Evolutionary conservation across 2,888 invertebrate species (phyloP).

Genomic region (Cacoxenus indagator): DNA sequence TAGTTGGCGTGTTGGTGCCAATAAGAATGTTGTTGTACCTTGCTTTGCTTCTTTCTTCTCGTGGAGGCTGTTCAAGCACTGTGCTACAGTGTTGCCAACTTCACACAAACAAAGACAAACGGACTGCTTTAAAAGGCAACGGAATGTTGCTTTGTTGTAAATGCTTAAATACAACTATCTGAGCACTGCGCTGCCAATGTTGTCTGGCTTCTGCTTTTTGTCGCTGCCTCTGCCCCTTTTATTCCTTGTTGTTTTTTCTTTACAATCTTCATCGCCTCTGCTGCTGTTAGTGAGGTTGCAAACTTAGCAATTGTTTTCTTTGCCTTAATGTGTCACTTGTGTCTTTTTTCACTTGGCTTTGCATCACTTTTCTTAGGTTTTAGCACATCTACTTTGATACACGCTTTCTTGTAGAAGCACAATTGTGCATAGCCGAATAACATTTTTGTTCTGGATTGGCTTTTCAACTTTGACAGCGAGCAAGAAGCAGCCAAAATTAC

Average conservation of each 20-base stretch:
- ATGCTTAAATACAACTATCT: slow-evolving; percentile 58
- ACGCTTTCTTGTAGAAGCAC: too few species aligned
- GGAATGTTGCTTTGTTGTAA: slow-evolving; percentile 62
- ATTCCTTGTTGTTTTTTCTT: slow-evolving; percentile 16
- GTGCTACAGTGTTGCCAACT: slow-evolving; percentile 44
- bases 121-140: slow-evolving; percentile 63
- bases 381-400: not conserved
- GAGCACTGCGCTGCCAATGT: not conserved
- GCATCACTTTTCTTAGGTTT: not conserved
- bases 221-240: not conserved
- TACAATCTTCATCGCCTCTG: too few species aligned
- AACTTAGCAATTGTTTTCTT: slow-evolving; percentile 16
- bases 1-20: slow-evolving; percentile 49
- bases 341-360: not conserved
- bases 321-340: not conserved
- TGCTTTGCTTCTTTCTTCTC: slow-evolving; percentile 28
- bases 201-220: too few species aligned
- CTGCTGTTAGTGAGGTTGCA: slow-evolving; percentile 35
- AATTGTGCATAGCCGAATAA: not conserved
- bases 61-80: slow-evolving; percentile 37
- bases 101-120: slow-evolving; percentile 27
- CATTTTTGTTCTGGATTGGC: not conserved
- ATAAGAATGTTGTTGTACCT: slow-evolving; percentile 58
- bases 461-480: not conserved
- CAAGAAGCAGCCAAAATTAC: not conserved